Evolutionary conservation across 2,797 vertebrate genomes (phyloP).

Genomic region (Miichthys miiuy): DNA sequence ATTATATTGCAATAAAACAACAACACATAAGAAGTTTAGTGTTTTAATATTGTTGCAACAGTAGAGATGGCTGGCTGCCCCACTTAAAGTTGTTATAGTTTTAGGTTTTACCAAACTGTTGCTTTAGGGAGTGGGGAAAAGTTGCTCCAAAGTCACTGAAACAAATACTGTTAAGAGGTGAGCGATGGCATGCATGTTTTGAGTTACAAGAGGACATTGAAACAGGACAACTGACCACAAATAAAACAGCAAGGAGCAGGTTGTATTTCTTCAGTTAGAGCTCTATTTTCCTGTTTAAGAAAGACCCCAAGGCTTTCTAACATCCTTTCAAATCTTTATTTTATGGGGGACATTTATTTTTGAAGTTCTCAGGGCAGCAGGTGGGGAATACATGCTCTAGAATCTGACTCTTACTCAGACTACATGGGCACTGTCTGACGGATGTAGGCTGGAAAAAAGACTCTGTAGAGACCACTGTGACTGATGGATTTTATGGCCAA

Average conservation of each 20-base stretch:
- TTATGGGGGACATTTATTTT: background rate
- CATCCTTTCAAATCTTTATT: background rate
- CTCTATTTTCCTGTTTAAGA: background rate
- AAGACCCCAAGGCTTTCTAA: background rate
- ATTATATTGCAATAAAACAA: background rate
- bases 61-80: background rate
- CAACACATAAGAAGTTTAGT: background rate
- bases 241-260: constrained; percentile 3
- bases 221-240: background rate
- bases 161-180: background rate
- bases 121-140: background rate
- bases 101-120: background rate
- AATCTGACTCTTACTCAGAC: background rate
- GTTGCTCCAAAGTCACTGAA: background rate
- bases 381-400: background rate
- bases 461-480: background rate
- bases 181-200: background rate
- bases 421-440: background rate
- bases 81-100: background rate
- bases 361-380: background rate
- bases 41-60: background rate
- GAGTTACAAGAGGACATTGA: background rate
- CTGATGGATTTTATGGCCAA: too few species aligned
- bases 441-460: background rate
- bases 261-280: background rate